Base-by-base conservation (phyloP, 1,140 invertebrate species). In the Hermetia illucens region DNA sequence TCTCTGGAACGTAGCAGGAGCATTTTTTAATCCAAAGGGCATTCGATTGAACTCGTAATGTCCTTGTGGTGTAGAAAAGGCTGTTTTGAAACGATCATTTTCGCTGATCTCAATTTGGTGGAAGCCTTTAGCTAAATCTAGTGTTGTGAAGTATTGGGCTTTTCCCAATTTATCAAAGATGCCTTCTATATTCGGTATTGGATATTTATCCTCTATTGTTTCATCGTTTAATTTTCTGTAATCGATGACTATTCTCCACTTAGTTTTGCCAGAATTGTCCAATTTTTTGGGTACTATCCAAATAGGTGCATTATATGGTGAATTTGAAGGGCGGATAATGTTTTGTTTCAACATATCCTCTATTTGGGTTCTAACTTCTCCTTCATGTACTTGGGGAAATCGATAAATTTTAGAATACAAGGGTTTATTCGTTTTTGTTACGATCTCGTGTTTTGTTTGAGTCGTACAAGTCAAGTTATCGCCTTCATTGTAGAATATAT, bases 121-220 rank as follows among this genome's bases (percentile, higher is more conserved):
- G 47, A 63, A 72, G 4, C 66, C 68, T 22, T 44, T 52, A 1
- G 40, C 41, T 4, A 39, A 18, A 50, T 72, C 68, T 6, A 71
- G 41, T 5, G 60, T 55, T 10, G 60, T 56, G 45, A 70, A 70
- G 43, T 60, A 66, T n/a, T n/a, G n/a, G n/a, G n/a, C n/a, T n/a
- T n/a, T n/a, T n/a, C n/a, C n/a, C n/a, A n/a, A n/a, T n/a, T n/a
- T n/a, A n/a, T n/a, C n/a, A n/a, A n/a, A n/a, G n/a, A n/a, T n/a
- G n/a, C n/a, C n/a, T 21, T 62, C 55, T 12, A 72, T 68, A 29
- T 55, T 50, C 2, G 69, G 70, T 4, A 74, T 37, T 2, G 68
- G 70, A 47, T 58, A 70, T 10, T 18, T 34, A 17, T 59, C 51
- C 6, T 36, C 40, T 4, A 55, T 41, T 2, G 49, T 58, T 18